Evolutionary conservation across 2,888 invertebrate genomes (phyloP).

Genomic region (Rhagonycha fulva): DNA sequence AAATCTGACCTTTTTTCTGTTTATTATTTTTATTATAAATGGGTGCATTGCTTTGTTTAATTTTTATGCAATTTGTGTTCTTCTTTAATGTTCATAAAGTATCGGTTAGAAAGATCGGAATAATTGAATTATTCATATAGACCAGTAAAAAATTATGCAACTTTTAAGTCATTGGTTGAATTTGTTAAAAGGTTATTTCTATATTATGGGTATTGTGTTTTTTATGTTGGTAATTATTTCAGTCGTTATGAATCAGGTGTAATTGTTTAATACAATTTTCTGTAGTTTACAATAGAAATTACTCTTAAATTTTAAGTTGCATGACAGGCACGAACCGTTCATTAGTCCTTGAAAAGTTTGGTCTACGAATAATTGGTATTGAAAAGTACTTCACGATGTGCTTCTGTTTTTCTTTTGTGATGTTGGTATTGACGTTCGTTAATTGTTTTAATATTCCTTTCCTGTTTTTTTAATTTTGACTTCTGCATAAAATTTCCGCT

Average conservation of each 20-base stretch:
- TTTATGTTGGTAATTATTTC: neutral
- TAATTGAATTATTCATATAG: neutral
- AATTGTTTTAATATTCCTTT: neutral
- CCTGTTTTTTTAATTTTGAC: neutral
- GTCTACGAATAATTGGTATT: neutral
- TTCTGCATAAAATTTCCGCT: neutral
- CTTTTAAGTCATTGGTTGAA: neutral
- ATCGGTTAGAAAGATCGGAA: neutral
- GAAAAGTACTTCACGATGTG: neutral
- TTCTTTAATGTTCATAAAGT: neutral
- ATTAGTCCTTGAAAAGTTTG: neutral
- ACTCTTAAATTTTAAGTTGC: neutral
- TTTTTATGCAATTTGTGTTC: neutral
- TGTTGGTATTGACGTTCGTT: neutral
- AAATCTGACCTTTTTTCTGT: too few species aligned
- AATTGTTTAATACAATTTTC: neutral
- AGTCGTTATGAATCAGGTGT: neutral
- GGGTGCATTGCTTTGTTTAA: too few species aligned
- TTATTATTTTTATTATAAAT: too few species aligned
- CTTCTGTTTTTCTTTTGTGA: neutral
- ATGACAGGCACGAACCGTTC: neutral
- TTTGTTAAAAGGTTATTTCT: neutral
- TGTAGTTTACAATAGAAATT: neutral
- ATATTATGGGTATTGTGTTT: neutral
- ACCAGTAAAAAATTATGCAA: neutral